Percentiles rank a stretch among this genome's conserved stretches.
Evolutionary conservation across 2,888 invertebrate genomes (phyloP).

Genomic region (Geophilus truncorum): DNA sequence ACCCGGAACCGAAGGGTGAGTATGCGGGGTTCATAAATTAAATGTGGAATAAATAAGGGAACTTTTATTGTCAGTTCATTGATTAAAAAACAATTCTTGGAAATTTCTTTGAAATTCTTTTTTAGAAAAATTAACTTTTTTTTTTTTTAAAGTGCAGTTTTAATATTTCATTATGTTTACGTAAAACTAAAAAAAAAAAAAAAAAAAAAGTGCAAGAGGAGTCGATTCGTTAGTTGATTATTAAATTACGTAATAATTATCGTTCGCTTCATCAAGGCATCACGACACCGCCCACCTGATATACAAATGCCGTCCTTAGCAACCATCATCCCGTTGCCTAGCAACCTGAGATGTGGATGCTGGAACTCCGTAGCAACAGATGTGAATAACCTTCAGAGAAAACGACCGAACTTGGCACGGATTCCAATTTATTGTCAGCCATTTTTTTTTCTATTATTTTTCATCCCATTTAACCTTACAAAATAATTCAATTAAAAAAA

Average conservation of each 20-base stretch:
- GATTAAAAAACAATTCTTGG: neutral
- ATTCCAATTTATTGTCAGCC: neutral
- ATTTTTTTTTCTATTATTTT: neutral
- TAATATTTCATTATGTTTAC: no score
- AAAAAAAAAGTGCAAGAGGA: no score
- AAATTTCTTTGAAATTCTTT: neutral
- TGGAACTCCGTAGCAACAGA: slow-evolving; percentile 19
- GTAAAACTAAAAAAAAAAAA: no score
- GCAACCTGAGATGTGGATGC: slow-evolving; percentile 11
- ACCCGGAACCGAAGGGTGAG: neutral
- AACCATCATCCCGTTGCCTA: neutral
- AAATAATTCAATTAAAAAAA: neutral
- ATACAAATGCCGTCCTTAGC: neutral
- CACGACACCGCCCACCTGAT: neutral
- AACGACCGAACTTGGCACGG: neutral
- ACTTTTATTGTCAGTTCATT: neutral
- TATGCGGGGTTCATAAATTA: neutral
- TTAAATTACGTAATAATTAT: neutral
- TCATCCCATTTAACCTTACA: neutral
- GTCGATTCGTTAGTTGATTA: neutral
- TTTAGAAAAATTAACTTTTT: neutral
- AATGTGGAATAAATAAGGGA: neutral
- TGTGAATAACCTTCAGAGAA: slow-evolving; percentile 21
- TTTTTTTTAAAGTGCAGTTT: neutral
- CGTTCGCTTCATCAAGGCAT: neutral